Conservation (phyloP, 2,113 vertebrate species). For the Gadus chalcogrammus region DNA sequence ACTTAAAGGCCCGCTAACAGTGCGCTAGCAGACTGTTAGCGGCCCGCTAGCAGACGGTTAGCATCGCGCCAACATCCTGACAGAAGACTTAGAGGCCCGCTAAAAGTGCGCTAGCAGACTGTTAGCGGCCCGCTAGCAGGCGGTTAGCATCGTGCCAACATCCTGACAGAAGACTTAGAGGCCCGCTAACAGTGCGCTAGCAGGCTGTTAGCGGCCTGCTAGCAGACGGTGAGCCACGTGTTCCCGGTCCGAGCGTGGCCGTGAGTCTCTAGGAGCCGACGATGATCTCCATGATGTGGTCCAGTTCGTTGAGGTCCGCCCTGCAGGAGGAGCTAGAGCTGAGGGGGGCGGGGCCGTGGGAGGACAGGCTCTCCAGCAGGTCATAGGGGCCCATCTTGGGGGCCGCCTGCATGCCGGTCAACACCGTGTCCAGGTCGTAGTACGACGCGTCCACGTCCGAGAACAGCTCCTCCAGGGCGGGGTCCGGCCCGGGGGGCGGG, state of each 20-base stretch:
- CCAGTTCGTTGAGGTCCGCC: conserved; percentile 92
- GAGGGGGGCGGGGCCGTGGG: conserved; percentile 71
- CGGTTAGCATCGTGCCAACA: no score
- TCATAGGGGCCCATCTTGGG: conserved; percentile 85
- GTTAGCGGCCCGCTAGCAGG: no score
- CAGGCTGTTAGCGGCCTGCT: no score
- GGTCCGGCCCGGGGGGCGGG: conserved; percentile 72
- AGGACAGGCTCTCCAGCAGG: conserved; percentile 83
- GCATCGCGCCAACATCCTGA: no score
- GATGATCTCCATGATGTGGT: conserved; percentile 96
- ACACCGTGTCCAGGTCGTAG: conserved; percentile 90
- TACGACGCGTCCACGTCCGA: conserved; percentile 91
- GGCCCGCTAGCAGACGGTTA: no score
- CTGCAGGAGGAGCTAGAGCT: conserved; percentile 82
- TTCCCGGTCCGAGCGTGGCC: not conserved
- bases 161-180: no score
- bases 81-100: no score
- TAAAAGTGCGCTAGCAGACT: no score
- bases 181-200: no score
- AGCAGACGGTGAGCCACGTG: not conserved
- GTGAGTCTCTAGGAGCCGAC: conserved; percentile 86
- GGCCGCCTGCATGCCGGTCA: conserved; percentile 87
- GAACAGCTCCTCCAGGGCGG: conserved; percentile 86
- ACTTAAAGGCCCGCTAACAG: no score
- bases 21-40: no score